Evolutionary conservation across 1,140 invertebrate genomes (phyloP), one percentile per base, ranked within the genome.

Genomic region (Drosophila ambigua): DNA sequence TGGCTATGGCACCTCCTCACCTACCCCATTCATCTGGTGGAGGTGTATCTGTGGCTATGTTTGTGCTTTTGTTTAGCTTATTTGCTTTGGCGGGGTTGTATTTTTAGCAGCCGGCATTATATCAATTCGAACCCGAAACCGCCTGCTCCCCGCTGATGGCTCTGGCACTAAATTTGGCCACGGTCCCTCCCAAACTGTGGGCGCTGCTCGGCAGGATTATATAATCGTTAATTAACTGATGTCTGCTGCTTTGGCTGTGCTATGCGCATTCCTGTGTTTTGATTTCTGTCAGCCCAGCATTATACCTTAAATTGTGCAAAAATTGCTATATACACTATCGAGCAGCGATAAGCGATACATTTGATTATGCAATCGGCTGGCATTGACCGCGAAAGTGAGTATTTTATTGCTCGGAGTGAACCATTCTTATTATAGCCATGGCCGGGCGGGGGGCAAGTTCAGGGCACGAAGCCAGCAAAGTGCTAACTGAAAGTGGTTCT

Each of bases 31-130:
- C 35, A 71, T 68, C 20, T 58, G 20, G 41, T 48, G 15, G 44
- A 8, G 3, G 50, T 54, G 9, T 62, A 39, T 23, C 53, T 54
- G 35, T 43, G 43, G 35, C 8, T 55, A 2, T 67, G 51, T 43
- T 16, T 48, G 28, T 46, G 62, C 26, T 60, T 57, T 69, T 78
- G 55, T 72, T 77, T 84, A 84, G 63, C 79, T 77, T 83, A 73
- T 88, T 67, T 60, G 58, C 51, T 24, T 57, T 69, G 59, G 72
- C 61, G 62, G 64, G 49, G 41, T 68, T 71, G 62, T 88, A 88
- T 88, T 88, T 88, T 51, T 88, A 88, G 83, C 83, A 83, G 72
- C 83, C 84, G 83, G 76, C 76, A 79, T 79, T 88, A 79, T 71
- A 79, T 81, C 81, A 81, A 85, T 53, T 58, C 62, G 74, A 55